Evolutionary conservation across 2,113 vertebrate genomes (phyloP), one percentile per base, ranked within the genome.

Genomic region (Solea senegalensis): DNA sequence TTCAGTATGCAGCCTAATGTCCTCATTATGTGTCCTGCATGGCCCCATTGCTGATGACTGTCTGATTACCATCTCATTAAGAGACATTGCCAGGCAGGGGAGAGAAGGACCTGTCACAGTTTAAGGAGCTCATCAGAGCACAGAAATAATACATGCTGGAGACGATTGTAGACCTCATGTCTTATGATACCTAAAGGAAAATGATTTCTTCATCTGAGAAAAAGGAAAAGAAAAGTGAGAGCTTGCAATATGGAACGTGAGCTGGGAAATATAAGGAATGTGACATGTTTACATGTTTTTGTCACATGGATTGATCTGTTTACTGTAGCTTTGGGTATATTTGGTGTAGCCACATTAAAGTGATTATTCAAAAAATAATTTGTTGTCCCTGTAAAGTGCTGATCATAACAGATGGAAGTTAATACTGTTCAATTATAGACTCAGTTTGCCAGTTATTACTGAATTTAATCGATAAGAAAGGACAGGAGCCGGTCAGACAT

Each of bases 61-160:
- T 75, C 77, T 91, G 88, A 92, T 92, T 91, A 92, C 83, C 90
- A 91, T 91, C 87, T 91, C 88, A 91, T 92, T 92, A 91, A 86
- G 87, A 86, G 84, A 85, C 79, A 83, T 58, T 76, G 70, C 74
- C 79, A 85, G 80, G 82, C 88, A 88, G 86, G 82, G 87, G 76
- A 88, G 86, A 86, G 83, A 89, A 84, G 79, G 87, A 87, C 75
- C 90, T 92, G 89, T 90, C 89, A 90, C 83, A 83, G 77, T 89
- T 92, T 90, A 91, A 90, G 81, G 86, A 88, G 87, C 87, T 90
- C 88, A 86, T 88, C 89, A 90, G 75, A 82, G 81, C 69, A 68
- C 79, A 83, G 82, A 81, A 88, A 89, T 88, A 86, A 85, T 85
- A 88, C 87, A 85, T 76, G 78, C 76, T 46, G 68, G 63, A 82